Evolutionary conservation across 2,113 vertebrate genomes (phyloP).

Genomic region (Philantomba maxwellii): DNA sequence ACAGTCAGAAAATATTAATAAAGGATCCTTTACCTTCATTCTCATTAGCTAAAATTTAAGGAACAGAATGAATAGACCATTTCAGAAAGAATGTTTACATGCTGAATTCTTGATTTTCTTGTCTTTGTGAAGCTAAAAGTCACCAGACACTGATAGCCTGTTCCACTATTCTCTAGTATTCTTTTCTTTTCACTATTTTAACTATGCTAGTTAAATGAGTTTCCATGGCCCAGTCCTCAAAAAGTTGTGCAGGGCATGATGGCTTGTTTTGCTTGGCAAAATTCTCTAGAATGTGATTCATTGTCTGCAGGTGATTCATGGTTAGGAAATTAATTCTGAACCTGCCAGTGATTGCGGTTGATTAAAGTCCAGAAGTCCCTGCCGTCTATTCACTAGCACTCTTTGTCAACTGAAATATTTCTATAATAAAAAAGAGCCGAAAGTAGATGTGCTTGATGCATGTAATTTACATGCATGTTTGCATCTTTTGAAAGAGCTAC

Average conservation of each 20-base stretch:
- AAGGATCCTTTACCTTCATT: not conserved
- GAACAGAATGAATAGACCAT: not conserved
- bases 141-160: constrained; percentile 72
- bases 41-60: not conserved
- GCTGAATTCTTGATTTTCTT: constrained; percentile 73
- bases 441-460: constrained; percentile 80
- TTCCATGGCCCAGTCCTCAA: constrained; percentile 78
- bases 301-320: constrained; percentile 88
- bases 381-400: constrained; percentile 78
- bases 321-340: constrained; percentile 86
- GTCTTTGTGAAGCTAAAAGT: constrained; percentile 66
- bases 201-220: constrained; percentile 78
- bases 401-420: constrained; percentile 82
- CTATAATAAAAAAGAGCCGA: constrained; percentile 77
- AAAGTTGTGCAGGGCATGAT: constrained; percentile 76
- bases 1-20: not conserved
- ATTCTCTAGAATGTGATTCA: constrained; percentile 80
- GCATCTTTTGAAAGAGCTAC: constrained; percentile 81
- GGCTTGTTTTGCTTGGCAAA: constrained; percentile 85
- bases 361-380: constrained; percentile 84
- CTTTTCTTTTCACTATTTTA: constrained; percentile 76
- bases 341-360: constrained; percentile 83
- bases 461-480: constrained; percentile 81
- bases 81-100: constrained; percentile 60
- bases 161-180: constrained; percentile 69